phyloP scores from a whole-genome alignment of 2,113 vertebrate genomes.

The Setophaga coronata region DNA sequence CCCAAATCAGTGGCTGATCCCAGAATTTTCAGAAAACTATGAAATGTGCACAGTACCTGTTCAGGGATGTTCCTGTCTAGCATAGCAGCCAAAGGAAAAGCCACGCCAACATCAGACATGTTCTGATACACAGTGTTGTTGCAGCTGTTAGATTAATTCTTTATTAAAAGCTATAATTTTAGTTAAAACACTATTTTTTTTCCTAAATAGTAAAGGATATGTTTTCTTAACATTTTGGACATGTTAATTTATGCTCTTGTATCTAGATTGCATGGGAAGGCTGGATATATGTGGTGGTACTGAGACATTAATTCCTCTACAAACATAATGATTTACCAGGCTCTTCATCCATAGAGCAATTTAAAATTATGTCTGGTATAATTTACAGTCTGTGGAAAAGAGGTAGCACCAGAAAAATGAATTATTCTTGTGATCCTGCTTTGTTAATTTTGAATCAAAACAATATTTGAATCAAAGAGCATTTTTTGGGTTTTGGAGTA shows the following conservation, averaged over 20 bases:
- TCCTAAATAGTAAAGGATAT: neutral
- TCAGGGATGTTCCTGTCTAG: neutral
- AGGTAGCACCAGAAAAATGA: neutral
- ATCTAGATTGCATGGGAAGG: neutral
- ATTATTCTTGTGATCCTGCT: neutral
- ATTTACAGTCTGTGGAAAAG: slow-evolving; percentile 7
- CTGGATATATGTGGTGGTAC: neutral
- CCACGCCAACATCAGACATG: neutral
- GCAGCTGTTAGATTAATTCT: neutral
- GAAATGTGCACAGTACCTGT: accelerated
- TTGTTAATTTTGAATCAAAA: neutral
- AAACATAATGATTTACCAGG: neutral
- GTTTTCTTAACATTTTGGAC: neutral
- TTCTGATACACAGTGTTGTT: neutral
- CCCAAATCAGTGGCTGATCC: neutral
- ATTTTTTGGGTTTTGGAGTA: neutral
- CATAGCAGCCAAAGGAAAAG: neutral
- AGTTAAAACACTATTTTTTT: neutral
- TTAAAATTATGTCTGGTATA: neutral
- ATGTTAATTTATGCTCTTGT: neutral
- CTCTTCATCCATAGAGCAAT: neutral
- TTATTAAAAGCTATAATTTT: neutral
- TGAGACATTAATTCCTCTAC: neutral
- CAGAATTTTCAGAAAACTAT: neutral
- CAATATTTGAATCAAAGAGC: neutral